Percentiles rank a stretch among this genome's conserved stretches.
Conservation (phyloP, 2,888 invertebrate genomes). For the Brenthis hecate region DNA sequence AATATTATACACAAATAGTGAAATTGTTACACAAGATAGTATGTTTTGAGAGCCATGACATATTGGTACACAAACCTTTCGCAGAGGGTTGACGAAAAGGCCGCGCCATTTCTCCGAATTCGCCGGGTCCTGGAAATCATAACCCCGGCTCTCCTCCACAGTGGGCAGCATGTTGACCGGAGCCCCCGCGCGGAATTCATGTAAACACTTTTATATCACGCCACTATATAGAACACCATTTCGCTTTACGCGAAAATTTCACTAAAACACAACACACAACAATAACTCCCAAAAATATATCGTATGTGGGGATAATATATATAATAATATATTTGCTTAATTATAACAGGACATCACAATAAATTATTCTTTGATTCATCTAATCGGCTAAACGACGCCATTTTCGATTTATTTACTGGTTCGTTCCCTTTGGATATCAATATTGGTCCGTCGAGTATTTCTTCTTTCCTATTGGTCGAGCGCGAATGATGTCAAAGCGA, state of each 20-base stretch:
- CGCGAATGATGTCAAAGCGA: constrained; percentile 29
- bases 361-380: constrained; percentile 67
- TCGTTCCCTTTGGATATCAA: constrained; percentile 42
- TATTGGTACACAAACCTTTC: constrained; percentile 86
- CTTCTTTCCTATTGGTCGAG: constrained; percentile 25
- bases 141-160: constrained; percentile 81
- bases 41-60: constrained; percentile 43
- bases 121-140: constrained; percentile 94
- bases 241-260: constrained; percentile 54
- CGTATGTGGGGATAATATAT: constrained; percentile 39
- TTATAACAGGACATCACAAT: constrained; percentile 43
- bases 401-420: constrained; percentile 68
- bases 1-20: constrained; percentile 17
- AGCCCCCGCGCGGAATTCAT: constrained; percentile 69
- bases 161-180: constrained; percentile 77
- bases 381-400: constrained; percentile 79
- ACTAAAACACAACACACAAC: constrained; percentile 41
- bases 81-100: constrained; percentile 92
- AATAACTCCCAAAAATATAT: constrained; percentile 47
- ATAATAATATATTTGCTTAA: constrained; percentile 38
- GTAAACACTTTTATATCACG: constrained; percentile 70
- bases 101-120: constrained; percentile 96
- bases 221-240: constrained; percentile 60
- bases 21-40: constrained; percentile 12
- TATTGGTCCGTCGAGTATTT: constrained; percentile 29